phyloP scores from a whole-genome alignment of 2,113 vertebrate genomes.

The Taurulus bubalis region DNA sequence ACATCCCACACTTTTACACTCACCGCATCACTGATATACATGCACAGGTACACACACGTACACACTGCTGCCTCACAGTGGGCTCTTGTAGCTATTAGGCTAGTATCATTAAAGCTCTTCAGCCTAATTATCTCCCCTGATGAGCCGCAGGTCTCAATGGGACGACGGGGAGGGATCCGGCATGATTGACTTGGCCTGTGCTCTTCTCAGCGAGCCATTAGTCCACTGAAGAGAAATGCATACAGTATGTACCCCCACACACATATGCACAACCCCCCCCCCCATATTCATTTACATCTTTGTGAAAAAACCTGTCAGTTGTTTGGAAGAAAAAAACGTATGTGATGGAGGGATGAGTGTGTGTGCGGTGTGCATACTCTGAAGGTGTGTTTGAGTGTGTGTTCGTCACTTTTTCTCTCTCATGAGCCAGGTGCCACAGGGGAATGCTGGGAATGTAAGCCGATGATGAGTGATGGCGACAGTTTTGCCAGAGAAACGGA shows the following conservation, averaged over 20 bases:
- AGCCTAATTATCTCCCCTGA: slow-evolving; percentile 76
- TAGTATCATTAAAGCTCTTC: slow-evolving; percentile 74
- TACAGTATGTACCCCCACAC: background rate
- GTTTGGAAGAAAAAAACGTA: slow-evolving; percentile 15
- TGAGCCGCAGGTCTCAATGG: slow-evolving; percentile 71
- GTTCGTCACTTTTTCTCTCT: slow-evolving; percentile 53
- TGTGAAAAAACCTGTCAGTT: slow-evolving; percentile 60
- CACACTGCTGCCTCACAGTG: slow-evolving; percentile 35
- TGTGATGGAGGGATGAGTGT: slow-evolving; percentile 25
- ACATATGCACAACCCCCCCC: background rate
- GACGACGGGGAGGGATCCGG: slow-evolving; percentile 44
- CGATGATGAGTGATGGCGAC: slow-evolving; percentile 68
- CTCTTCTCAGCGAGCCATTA: slow-evolving; percentile 54
- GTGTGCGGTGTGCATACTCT: slow-evolving; percentile 29
- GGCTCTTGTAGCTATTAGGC: slow-evolving; percentile 72
- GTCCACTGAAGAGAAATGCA: slow-evolving; percentile 21
- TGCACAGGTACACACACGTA: slow-evolving; percentile 7
- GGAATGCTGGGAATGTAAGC: slow-evolving; percentile 74
- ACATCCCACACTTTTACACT: slow-evolving; percentile 28
- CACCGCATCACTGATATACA: slow-evolving; percentile 22
- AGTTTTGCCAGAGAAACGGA: slow-evolving; percentile 56
- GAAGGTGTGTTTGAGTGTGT: slow-evolving; percentile 37
- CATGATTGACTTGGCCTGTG: slow-evolving; percentile 70
- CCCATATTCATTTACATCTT: slow-evolving; percentile 55
- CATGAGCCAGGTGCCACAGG: slow-evolving; percentile 63